Evolutionary conservation across 2,113 vertebrate species (phyloP), one percentile per base, ranked within the genome.

Genomic region (Chaenogobius annularis): DNA sequence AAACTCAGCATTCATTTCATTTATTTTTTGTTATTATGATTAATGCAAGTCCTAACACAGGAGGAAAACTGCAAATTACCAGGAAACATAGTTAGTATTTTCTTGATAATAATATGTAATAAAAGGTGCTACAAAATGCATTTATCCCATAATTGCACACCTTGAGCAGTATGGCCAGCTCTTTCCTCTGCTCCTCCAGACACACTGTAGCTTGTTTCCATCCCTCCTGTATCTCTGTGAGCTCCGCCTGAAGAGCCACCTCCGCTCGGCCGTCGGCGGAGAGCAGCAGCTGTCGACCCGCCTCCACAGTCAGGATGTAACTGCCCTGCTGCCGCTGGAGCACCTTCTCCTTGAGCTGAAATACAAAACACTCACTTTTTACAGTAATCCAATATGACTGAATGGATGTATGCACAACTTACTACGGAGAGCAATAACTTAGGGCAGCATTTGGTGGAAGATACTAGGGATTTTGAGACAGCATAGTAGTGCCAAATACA

Each of bases 221-320:
- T 37, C 88, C 85, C 72, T 96, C 96, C 67, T 99, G 98, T 83
- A 97, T 94, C 58, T 95, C 94, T 0, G 93, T 90, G 48, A 99
- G 96, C 67, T 99, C 96, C 0, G 92, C 72, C 83, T 98, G 96
- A 77, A 99, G 82, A 37, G 82, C 43, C 1, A 85, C 88, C 90
- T 98, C 96, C 0, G 96, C 94, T 12, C 75, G 91, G 35, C 88
- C 87, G 68, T 98, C 97, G 0, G 96, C 96, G 0, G 93, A 96
- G 52, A 99, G 94, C 68, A 98, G 92, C 43, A 99, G 92, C 13
- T 98, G 97, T 69, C 95, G 95, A 40, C 95, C 97, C 0, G 95
- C 96, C 87, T 99, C 97, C 90, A 99, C 94, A 0, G 96, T 96
- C 73, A 99, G 90, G 88, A 99, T 98, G 74, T 97, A 98, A 91